A percentile compares a stretch with the other conserved stretches of the same genome.
Conservation (phyloP, 2,113 vertebrate genomes). For the Pan paniscus region DNA sequence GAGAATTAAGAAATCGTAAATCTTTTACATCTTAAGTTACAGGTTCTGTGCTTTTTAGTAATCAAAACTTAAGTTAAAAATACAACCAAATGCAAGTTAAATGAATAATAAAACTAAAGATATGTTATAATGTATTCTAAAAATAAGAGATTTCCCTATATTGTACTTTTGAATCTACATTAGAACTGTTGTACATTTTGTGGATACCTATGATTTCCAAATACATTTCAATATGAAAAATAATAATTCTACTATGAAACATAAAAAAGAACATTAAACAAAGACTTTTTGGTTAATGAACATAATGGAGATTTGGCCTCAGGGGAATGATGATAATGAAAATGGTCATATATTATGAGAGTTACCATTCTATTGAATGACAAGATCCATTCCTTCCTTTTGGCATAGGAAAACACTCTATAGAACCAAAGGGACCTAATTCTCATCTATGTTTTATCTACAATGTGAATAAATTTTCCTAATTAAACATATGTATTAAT, state of each 20-base stretch:
- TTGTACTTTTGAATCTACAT: background rate
- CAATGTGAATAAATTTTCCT: background rate
- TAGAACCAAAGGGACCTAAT: background rate
- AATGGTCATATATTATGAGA: background rate
- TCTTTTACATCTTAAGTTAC: background rate
- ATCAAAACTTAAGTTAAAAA: background rate
- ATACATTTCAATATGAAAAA: background rate
- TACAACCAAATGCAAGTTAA: background rate
- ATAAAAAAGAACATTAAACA: background rate
- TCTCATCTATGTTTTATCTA: background rate
- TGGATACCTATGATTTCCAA: background rate
- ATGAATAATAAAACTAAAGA: background rate
- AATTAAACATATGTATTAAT: background rate
- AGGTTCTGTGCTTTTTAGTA: background rate
- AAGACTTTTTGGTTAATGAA: constrained; percentile 33
- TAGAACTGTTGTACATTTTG: background rate
- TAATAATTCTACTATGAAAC: background rate
- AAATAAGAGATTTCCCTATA: background rate
- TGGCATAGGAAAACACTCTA: background rate
- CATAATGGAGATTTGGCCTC: background rate
- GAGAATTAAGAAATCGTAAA: background rate
- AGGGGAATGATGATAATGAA: background rate
- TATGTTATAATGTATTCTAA: background rate
- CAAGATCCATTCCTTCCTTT: background rate
- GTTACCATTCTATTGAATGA: background rate